phyloP scores from a whole-genome alignment of 2,888 invertebrate species.

The Baronia brevicornis region DNA sequence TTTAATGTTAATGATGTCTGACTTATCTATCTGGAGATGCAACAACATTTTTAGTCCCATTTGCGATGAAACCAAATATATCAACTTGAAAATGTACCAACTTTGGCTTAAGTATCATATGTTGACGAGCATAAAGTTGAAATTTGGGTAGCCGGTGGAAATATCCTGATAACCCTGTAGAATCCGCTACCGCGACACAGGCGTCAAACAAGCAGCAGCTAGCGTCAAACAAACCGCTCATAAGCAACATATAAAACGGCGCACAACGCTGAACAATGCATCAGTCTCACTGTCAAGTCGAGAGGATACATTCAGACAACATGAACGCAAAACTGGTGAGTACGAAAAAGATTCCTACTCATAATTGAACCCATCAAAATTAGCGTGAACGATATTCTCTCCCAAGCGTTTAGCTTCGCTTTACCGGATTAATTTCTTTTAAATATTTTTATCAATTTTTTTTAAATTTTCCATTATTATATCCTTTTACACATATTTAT shows the following conservation, averaged over 20 bases:
- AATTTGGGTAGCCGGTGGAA: conserved; percentile 1
- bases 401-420: too few relatives aligned
- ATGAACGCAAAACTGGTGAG: conserved; percentile 69
- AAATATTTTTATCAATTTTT: conserved; percentile 4
- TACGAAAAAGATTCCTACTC: conserved; percentile 13
- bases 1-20: too few relatives aligned
- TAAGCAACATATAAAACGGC: conserved; percentile 10
- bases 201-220: conserved; percentile 7
- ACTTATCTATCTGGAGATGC: too few relatives aligned
- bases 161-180: conserved; percentile 14
- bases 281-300: conserved; percentile 63
- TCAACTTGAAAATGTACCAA: too few relatives aligned
- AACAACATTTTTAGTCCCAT: too few relatives aligned
- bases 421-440: too few relatives aligned
- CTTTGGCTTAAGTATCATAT: neutral
- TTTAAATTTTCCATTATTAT: too few relatives aligned
- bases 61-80: too few relatives aligned
- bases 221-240: conserved; percentile 13
- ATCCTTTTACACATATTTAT: too few relatives aligned
- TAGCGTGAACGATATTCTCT: neutral
- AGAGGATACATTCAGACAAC: conserved; percentile 53
- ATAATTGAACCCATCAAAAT: neutral
- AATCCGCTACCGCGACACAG: conserved; percentile 5
- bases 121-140: conserved; percentile 2
- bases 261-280: conserved; percentile 20